phyloP scores from a whole-genome alignment of 2,888 invertebrate genomes.

The Tubulanus polymorphus region DNA sequence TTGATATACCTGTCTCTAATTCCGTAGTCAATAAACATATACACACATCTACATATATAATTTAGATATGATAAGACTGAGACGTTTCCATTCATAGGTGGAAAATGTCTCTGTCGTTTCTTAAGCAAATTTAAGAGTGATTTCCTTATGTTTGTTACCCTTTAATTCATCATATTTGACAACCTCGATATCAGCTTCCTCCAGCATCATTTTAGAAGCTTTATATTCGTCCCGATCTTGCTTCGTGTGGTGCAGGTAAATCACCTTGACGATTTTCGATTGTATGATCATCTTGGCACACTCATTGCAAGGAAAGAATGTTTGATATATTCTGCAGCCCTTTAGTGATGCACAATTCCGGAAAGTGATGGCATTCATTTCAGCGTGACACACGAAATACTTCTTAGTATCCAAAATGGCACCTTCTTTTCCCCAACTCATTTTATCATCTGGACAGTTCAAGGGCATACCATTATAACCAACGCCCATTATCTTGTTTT shows the following conservation, averaged over 20 bases:
- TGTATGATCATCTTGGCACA: slow-evolving; percentile 97
- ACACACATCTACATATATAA: too few relatives aligned
- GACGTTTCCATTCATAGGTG: too few relatives aligned
- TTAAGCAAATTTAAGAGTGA: too few relatives aligned
- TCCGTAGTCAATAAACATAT: too few relatives aligned
- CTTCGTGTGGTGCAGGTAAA: slow-evolving; percentile 79
- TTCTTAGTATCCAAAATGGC: slow-evolving; percentile 70
- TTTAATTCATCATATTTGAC: too few relatives aligned
- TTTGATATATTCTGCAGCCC: slow-evolving; percentile 80
- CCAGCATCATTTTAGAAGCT: slow-evolving; percentile 79
- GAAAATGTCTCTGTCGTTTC: too few relatives aligned
- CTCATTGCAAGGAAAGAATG: slow-evolving; percentile 93
- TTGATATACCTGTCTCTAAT: too few relatives aligned
- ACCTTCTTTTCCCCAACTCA: slow-evolving; percentile 73
- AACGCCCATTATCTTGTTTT: too few relatives aligned
- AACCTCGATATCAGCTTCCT: slow-evolving; percentile 67
- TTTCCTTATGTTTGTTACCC: too few relatives aligned
- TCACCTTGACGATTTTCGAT: slow-evolving; percentile 70
- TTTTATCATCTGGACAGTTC: slow-evolving; percentile 81
- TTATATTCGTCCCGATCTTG: slow-evolving; percentile 63
- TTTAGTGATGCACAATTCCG: slow-evolving; percentile 75
- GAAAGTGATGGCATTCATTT: slow-evolving; percentile 94
- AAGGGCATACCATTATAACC: too few relatives aligned
- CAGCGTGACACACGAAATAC: slow-evolving; percentile 94
- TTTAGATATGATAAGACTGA: too few relatives aligned